Evolutionary conservation across 2,113 vertebrate genomes (phyloP), one percentile per base, ranked within the genome.

Genomic region (Ciconia maguari): DNA sequence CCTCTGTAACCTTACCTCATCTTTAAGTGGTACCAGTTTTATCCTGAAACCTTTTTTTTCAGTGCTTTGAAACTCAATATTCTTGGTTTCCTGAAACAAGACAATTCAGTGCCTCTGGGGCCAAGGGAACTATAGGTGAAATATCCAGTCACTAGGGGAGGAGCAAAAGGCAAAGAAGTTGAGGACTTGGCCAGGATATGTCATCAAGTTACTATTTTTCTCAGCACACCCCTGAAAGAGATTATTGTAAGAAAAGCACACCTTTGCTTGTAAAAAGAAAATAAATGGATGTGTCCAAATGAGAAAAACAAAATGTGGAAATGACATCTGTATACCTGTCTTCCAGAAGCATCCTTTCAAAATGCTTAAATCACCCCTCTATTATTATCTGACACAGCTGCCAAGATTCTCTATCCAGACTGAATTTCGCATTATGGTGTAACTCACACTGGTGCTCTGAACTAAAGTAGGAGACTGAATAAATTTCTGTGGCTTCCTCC

Each of bases 401-500:
- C 38, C 5, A 52, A 81, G 27, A 68, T 79, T 94, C 81, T 94
- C 20, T 80, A 89, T 70, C 66, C 78, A 92, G 62, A 87, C 16
- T 55, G 95, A 96, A 79, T 89, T 94, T 97, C 11, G 8, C 66
- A 95, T 72, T 78, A 85, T 74, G 64, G 10, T 79, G 57, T 94
- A 96, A 85, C 83, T 96, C 83, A 94, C 26, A 51, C 20, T 88
- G 62, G 71, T 93, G 94, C 6, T 78, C 32, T 54, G n/a, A 96
- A 79, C 42, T 66, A 55, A 93, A 93, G 36, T 34, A 94, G 42
- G 20, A 96, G 81, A 54, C 4, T 90, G 82, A 96, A 96, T 52
- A 88, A 65, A 96, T 88, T 89, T 94, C 75, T 95, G 77, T 92
- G n/a, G 21, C 36, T 87, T 94, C 87, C 68, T 97, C 96, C 86